Evolutionary conservation across 2,888 invertebrate genomes (phyloP).

Genomic region (Tridacna crocea): DNA sequence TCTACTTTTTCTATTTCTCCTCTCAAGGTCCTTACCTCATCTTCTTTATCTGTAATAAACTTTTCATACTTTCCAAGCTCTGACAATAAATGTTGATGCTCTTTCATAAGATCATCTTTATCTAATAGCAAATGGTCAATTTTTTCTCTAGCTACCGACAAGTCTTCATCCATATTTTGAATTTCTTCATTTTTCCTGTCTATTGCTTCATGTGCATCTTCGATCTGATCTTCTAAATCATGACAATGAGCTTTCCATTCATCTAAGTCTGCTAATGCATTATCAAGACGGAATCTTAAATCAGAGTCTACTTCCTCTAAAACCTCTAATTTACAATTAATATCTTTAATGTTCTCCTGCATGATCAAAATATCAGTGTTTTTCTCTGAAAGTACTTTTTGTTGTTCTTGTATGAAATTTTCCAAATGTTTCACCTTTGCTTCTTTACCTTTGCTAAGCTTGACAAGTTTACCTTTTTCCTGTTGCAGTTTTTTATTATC

Average conservation of each 20-base stretch:
- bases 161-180: constrained; percentile 54
- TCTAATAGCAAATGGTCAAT: constrained; percentile 32
- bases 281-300: constrained; percentile 44
- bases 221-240: constrained; percentile 55
- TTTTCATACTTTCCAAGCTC: constrained; percentile 57
- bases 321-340: constrained; percentile 38
- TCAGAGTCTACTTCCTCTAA: constrained; percentile 58
- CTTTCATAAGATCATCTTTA: constrained; percentile 31
- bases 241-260: constrained; percentile 58
- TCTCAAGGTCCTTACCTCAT: constrained; percentile 54
- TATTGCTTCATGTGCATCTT: constrained; percentile 56
- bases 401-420: constrained; percentile 63
- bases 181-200: constrained; percentile 61
- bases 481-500: constrained; percentile 58
- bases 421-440: constrained; percentile 68
- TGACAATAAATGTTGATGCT: constrained; percentile 51
- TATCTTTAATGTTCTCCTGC: constrained; percentile 61
- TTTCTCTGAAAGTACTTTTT: constrained; percentile 61
- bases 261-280: constrained; percentile 50
- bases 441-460: constrained; percentile 65
- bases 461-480: constrained; percentile 62
- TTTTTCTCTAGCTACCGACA: constrained; percentile 47
- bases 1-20: constrained; percentile 45
- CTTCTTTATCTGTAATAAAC: constrained; percentile 41
- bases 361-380: constrained; percentile 68